Conservation (phyloP, 37 sponge, comb jelly and placozoan genomes). For the Oscarella lobularis region DNA sequence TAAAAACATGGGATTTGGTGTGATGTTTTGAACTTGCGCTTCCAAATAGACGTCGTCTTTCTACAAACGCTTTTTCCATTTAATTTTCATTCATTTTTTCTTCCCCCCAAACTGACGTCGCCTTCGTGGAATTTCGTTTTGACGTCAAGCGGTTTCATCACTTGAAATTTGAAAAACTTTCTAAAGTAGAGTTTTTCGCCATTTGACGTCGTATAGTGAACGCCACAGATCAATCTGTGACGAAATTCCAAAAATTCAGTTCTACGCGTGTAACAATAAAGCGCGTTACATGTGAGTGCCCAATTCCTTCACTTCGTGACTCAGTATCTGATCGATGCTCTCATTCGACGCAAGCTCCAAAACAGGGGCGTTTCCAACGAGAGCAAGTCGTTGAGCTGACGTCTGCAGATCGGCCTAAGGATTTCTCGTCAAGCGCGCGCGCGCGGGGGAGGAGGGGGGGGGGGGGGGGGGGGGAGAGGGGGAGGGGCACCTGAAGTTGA, state of each 20-base stretch:
- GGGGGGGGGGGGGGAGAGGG: no score
- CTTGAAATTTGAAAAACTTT: slow-evolving; percentile 66
- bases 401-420: slow-evolving; percentile 6
- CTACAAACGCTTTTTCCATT: neutral
- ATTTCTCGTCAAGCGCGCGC: no score
- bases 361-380: neutral
- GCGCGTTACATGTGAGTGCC: slow-evolving; percentile 6
- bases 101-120: slow-evolving; percentile 12
- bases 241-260: no score
- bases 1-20: slow-evolving; percentile 48
- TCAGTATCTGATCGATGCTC: neutral
- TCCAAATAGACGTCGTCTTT: slow-evolving; percentile 62
- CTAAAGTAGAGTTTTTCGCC: slow-evolving; percentile 61
- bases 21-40: slow-evolving; percentile 73
- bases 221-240: neutral
- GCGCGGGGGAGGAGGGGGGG: no score
- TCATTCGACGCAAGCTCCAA: neutral
- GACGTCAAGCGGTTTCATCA: slow-evolving; percentile 78
- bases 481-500: neutral
- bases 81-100: neutral
- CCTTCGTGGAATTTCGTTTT: slow-evolving; percentile 56
- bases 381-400: neutral
- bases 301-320: slow-evolving; percentile 4
- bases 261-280: neutral
- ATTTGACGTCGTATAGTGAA: slow-evolving; percentile 8